Evolutionary conservation across 2,797 vertebrate genomes (phyloP), one percentile per base, ranked within the genome.

Genomic region (Chanos chanos): DNA sequence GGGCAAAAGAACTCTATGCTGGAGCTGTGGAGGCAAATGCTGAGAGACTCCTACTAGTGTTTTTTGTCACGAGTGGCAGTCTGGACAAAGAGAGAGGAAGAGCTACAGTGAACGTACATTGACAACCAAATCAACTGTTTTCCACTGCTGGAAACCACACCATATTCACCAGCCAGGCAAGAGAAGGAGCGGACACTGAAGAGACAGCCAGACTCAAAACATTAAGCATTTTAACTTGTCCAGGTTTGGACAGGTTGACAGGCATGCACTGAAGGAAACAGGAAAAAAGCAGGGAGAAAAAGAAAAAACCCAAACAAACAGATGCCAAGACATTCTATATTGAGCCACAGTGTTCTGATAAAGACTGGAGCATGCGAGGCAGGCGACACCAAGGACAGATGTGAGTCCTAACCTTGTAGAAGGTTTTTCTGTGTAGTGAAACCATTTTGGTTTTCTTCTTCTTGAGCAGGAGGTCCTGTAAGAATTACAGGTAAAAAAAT

Each of bases 371-470:
- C 51, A 52, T 73, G 67, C 49, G 61, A 68, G 59, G 33, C 21
- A 34, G 30, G 64, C 49, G n/a, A 66, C 68, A 58, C 56, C 70
- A 76, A 66, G 76, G 51, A 75, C 69, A 72, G 63, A 57, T 49
- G 50, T 70, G 30, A 16, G 51, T 75, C 77, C 81, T 89, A 86
- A 87, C 89, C 89, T 86, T 89, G 86, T 52, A 89, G 81, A 70
- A 89, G 85, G 73, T 65, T 85, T 75, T 87, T 90, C 77, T 85
- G 85, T 73, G 82, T 65, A 59, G 71, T 85, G 66, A 86, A 85
- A 54, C 85, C 84, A 16, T 87, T 89, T 73, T 83, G 86, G 69
- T 73, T 74, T 40, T 84, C 87, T 53, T 87, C 87, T 1, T 83
- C 80, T 66, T 83, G 83, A 28, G 77, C 74, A 6, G 87, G 84